Conservation (phyloP, 2,797 vertebrate species). For the Cyclopterus lumpus region DNA sequence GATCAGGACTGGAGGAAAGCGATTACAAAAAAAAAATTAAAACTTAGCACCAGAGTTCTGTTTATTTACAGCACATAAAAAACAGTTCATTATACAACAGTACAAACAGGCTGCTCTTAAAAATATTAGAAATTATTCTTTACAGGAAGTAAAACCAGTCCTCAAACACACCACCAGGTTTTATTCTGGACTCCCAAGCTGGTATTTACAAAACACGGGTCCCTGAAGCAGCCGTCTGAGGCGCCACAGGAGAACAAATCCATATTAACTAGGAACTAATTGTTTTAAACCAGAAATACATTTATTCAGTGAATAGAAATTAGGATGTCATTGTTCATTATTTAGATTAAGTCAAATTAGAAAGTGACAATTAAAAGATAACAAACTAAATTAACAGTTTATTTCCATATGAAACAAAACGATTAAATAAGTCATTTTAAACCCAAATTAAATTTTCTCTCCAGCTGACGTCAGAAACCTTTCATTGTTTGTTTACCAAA, state of each 20-base stretch:
- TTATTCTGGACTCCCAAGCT: slow-evolving; percentile 47
- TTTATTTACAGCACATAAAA: slow-evolving; percentile 83
- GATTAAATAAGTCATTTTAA: slow-evolving; percentile 87
- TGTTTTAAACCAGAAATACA: not conserved
- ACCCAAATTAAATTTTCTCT: slow-evolving; percentile 88
- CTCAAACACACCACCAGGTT: slow-evolving; percentile 87
- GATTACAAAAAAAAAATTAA: slow-evolving; percentile 96
- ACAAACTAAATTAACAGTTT: not conserved
- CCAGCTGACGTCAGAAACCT: slow-evolving; percentile 87
- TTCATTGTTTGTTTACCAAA: slow-evolving; percentile 89
- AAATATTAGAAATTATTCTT: slow-evolving; percentile 97
- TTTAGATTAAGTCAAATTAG: not conserved
- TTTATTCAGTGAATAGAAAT: too few relatives aligned
- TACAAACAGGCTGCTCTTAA: slow-evolving; percentile 94
- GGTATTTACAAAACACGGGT: slow-evolving; percentile 88
- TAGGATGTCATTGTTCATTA: not conserved
- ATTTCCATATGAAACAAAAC: not conserved
- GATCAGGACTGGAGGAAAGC: slow-evolving; percentile 41
- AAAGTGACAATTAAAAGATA: not conserved
- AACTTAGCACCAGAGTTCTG: slow-evolving; percentile 90
- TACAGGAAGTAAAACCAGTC: slow-evolving; percentile 94
- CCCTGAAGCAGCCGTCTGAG: slow-evolving; percentile 25
- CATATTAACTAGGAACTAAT: too few relatives aligned
- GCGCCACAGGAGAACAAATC: not conserved
- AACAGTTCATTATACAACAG: slow-evolving; percentile 83